Base-by-base conservation (phyloP, 2,113 vertebrate species). In the Triplophysa rosa region DNA sequence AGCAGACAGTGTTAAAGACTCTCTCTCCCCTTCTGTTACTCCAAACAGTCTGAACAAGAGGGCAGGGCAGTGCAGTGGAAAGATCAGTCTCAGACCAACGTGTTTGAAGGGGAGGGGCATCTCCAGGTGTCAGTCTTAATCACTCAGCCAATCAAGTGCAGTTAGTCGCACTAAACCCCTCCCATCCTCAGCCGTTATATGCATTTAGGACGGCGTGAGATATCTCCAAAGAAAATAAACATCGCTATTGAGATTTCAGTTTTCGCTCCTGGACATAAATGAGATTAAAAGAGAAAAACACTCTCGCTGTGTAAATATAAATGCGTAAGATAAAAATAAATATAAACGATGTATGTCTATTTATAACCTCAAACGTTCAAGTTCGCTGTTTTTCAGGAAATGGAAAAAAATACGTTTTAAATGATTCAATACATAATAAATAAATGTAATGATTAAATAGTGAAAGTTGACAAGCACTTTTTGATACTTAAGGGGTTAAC, bases 101-200 rank as follows among this genome's bases (percentile, higher is more conserved):
- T 17, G 54, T 68, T 49, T 58, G 33, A 24, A 71, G 40, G 29
- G 83, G 77, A 59, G 80, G 59, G 70, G 62, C 21, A 45, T 80
- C 42, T 14, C 2, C 37, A 8, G 24, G 47, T 72, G 71, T 80
- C 77, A 70, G 40, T 72, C 56, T 59, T 21, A 66, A 19, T 8
- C 64, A 29, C 17, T 72, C 54, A 52, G 65, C 83, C 83, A 84
- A 80, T 84, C 70, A 77, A 33, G 24, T 24, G 10, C 37, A 59
- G 63, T 33, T 26, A 9, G 26, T 33, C 13, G 63, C 40, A 45
- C 21, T 26, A 37, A 23, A 17, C 67, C 69, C 66, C 59, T 62
- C 72, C 66, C 59, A 65, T 81, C 21, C 26, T 29, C 40, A 63
- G 10, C 58, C 63, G 58, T 47, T 74, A 12, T 12, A 47, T 74